Percentiles rank a stretch among this genome's conserved stretches.
These are phyloP conservation scores for Anaspis maculata DNA, from an alignment of 2,888 invertebrate genomes.

Conservation along the genomic window DNA sequence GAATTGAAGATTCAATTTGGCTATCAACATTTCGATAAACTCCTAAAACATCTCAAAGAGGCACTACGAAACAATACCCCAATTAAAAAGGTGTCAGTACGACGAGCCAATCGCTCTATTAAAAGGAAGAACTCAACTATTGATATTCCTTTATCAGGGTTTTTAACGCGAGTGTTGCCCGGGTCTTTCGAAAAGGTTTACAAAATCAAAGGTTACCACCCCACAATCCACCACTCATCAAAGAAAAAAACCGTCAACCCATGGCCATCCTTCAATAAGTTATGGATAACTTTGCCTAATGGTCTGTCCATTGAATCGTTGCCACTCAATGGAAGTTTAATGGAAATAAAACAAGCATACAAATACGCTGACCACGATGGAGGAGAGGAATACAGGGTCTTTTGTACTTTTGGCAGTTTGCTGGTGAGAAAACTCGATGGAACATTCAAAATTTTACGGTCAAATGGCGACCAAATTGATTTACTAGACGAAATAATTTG, in stretches of 20 bases:
- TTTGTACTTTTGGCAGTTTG: constrained; percentile 23
- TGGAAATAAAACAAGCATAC: constrained; percentile 25
- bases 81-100: no score
- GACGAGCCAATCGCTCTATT: background rate
- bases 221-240: constrained; percentile 1
- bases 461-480: constrained; percentile 24
- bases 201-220: constrained; percentile 4
- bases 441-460: constrained; percentile 21
- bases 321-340: constrained; percentile 7
- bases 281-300: constrained; percentile 25
- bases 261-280: constrained; percentile 17
- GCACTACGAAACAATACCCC: no score
- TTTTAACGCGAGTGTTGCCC: constrained; percentile 1
- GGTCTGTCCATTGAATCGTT: constrained; percentile 22
- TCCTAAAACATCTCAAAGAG: no score
- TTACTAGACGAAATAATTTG: constrained; percentile 9
- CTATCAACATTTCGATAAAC: no score
- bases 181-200: constrained; percentile 4
- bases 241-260: background rate
- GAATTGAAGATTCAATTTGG: no score
- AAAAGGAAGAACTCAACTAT: background rate
- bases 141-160: background rate
- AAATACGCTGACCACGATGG: constrained; percentile 7
- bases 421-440: constrained; percentile 25
- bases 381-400: constrained; percentile 29